Evolutionary conservation across 2,113 vertebrate species (phyloP).

Genomic region (Alouatta palliata): DNA sequence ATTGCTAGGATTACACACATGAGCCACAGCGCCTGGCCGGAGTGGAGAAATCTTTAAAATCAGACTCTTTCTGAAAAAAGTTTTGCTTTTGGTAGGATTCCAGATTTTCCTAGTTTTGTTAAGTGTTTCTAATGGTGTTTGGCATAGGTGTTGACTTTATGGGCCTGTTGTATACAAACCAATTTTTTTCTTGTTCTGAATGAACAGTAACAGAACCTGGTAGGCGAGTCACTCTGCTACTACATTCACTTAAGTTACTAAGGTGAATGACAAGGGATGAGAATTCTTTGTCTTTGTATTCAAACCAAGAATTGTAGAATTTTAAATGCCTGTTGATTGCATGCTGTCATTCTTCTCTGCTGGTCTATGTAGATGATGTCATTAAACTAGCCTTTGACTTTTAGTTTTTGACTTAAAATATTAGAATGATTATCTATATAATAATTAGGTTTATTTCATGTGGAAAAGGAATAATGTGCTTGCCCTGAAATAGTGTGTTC

Average conservation of each 20-base stretch:
- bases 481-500: not conserved
- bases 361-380: not conserved
- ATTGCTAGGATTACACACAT: too few relatives aligned
- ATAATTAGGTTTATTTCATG: not conserved
- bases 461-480: not conserved
- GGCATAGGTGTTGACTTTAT: not conserved
- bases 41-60: not conserved
- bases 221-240: not conserved
- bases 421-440: not conserved
- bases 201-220: not conserved
- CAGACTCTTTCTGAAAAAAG: not conserved
- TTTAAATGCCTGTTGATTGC: not conserved
- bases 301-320: conserved; percentile 6
- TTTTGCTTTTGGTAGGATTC: not conserved
- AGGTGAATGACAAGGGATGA: not conserved
- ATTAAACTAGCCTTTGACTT: conserved; percentile 9
- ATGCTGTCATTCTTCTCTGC: not conserved
- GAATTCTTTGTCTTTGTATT: conserved; percentile 10
- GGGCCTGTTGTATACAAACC: not conserved
- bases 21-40: too few relatives aligned
- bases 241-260: not conserved
- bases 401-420: conserved; percentile 6
- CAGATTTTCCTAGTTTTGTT: not conserved
- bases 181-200: not conserved
- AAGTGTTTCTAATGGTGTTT: not conserved